A percentile compares a stretch with the other conserved stretches of the same genome.
These are phyloP conservation scores for Chanos chanos DNA, from an alignment of 2,797 vertebrate species.

Conservation along the genomic window DNA sequence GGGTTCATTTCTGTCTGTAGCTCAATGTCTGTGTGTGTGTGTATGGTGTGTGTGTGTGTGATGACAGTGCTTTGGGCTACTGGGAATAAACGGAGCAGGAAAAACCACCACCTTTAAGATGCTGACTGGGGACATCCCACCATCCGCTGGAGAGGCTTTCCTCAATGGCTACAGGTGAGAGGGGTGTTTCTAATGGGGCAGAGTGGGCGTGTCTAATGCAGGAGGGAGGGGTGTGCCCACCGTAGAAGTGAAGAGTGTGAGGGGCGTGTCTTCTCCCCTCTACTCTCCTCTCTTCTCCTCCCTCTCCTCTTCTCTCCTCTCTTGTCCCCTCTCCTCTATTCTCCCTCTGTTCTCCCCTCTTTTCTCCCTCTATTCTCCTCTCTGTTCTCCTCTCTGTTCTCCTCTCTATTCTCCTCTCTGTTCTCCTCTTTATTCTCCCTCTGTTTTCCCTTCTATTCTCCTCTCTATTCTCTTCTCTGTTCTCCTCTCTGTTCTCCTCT, in stretches of 20 bases:
- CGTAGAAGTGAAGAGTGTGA: too few species aligned
- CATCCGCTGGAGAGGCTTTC: slow-evolving; percentile 91
- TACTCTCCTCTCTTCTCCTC: too few species aligned
- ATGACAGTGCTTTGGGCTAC: slow-evolving; percentile 89
- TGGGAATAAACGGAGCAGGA: slow-evolving; percentile 96
- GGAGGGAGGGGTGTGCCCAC: too few species aligned
- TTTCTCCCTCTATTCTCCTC: slow-evolving; percentile 32
- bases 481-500: slow-evolving; percentile 23
- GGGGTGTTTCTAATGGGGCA: neutral
- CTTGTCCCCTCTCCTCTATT: too few species aligned
- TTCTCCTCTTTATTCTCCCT: too few species aligned
- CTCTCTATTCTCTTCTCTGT: neutral
- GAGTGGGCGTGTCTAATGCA: neutral
- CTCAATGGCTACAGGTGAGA: slow-evolving; percentile 92
- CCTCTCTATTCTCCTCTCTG: too few species aligned
- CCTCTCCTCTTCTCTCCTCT: neutral
- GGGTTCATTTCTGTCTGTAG: too few species aligned
- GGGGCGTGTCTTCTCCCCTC: too few species aligned
- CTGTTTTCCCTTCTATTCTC: slow-evolving; percentile 38
- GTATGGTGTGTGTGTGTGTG: slow-evolving; percentile 19
- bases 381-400: too few species aligned
- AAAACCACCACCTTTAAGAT: slow-evolving; percentile 99
- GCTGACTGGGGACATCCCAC: slow-evolving; percentile 93
- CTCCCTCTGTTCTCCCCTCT: too few species aligned
- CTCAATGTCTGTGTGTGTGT: neutral